These are phyloP conservation scores for Lepidurus apus DNA, from an alignment of 1,140 invertebrate genomes.

Conservation along the genomic window DNA sequence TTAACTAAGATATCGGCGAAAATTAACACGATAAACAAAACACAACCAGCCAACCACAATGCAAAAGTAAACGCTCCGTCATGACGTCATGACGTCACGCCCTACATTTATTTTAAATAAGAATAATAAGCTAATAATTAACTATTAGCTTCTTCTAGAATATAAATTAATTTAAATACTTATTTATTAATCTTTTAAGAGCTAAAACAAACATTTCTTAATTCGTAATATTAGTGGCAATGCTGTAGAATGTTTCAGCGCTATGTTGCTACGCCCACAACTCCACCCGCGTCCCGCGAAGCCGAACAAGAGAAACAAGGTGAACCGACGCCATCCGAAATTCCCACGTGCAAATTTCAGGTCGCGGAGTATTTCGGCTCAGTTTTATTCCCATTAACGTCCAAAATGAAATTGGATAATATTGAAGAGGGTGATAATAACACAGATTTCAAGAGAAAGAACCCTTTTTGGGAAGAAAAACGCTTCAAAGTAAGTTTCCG, in stretches of 20 bases:
- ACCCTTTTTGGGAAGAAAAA: constrained; percentile 8
- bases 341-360: not conserved
- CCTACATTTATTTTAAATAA: not conserved
- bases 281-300: no score
- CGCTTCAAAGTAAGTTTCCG: not conserved
- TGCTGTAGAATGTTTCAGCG: no score
- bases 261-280: no score
- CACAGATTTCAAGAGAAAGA: not conserved
- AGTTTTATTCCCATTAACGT: not conserved
- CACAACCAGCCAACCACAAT: not conserved
- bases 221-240: not conserved
- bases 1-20: not conserved
- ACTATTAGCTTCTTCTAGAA: no score
- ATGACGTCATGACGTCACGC: constrained; percentile 8
- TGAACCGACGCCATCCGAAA: not conserved
- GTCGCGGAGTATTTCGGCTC: not conserved
- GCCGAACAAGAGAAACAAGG: not conserved
- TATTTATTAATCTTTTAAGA: no score
- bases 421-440: not conserved
- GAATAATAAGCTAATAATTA: not conserved
- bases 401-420: not conserved
- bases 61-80: not conserved
- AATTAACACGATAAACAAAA: constrained; percentile 14
- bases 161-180: no score
- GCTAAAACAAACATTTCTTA: not conserved